Base-by-base conservation (phyloP, 2,888 invertebrate species). In the Philaethria dido region DNA sequence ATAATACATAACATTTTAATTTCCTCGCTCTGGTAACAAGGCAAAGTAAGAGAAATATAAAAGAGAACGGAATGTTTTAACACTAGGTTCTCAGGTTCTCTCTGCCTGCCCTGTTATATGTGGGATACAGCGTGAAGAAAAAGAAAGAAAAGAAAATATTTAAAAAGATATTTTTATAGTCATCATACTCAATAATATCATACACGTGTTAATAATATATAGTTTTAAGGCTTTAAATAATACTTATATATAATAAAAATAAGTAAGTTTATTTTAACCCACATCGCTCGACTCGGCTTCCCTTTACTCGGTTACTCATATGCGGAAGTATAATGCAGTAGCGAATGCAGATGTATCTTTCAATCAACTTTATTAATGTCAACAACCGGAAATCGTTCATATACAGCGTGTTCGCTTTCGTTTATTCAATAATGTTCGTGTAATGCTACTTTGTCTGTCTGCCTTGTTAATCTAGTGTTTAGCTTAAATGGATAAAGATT, bases 321-420 rank as follows among this genome's bases (percentile, higher is more conserved):
- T 47, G 60, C 60, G 60, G 60, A 60, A 60, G 47, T 60, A 29
- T 52, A 52, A 39, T 64, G 48, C 47, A 36, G 57, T 36, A n/a
- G 52, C 52, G 60, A 52, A 52, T 60, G 65, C 61, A 61, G 68
- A 62, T 44, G 44, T 48, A 44, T 65, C 61, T 65, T 50, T 65
- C 29, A 48, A 62, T 68, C 65, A 42, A 44, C 64, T 47, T 60
- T 68, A 68, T 60, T 39, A 63, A 42, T 48, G 68, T 61, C 65
- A 48, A 65, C 47, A 42, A 55, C 55, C 68, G 66, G 52, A 60
- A 45, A 59, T 54, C 25, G 39, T 36, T 45, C n/a, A 50, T 47
- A 39, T 47, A 44, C 20, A 57, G 33, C n/a, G 54, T 47, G 54
- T 36, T 57, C 29, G 42, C 57, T 64, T 44, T 55, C 22, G 25